Evolutionary conservation across 2,888 invertebrate species (phyloP), one percentile per base, ranked within the genome.

Genomic region (Dynastes maya): DNA sequence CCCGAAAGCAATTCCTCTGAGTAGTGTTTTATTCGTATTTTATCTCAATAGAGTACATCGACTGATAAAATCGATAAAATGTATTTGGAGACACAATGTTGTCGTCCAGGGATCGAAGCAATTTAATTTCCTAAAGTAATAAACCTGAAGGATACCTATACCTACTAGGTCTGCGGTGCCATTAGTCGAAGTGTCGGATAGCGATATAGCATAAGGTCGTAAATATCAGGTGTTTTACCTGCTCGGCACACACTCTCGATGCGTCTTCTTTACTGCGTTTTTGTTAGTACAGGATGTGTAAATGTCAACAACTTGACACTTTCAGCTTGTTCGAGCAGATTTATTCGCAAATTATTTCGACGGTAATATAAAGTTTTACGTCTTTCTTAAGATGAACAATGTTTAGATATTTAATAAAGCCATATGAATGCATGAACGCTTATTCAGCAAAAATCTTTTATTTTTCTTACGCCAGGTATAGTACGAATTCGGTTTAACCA

Each of bases 261-360:
- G 82, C 80, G 78, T 81, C 83, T 82, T 82, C 82, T 83, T 85
- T 83, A 84, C 84, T 82, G 82, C 82, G 82, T 85, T 84, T 83
- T 84, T 83, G 83, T 83, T 83, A 84, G 85, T 83, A 82, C 82
- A 82, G 81, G 82, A 82, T 82, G 84, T 86, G 85, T 86, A 85
- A 86, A 85, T 80, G 86, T 86, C 86, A 83, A 79, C 83, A 77
- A 80, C 81, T 82, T 83, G 83, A 85, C 85, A 85, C 85, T 85
- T 83, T 84, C 83, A 84, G 84, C 86, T 81, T 85, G 86, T 86
- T 82, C 81, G 70, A 80, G 83, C 82, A 80, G 85, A 86, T 86
- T 85, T 86, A 86, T 85, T 85, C 83, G 83, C 85, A 82, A 83
- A 84, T 84, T 82, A 82, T 82, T 85, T 82, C 83, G 84, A 83